Percentiles rank a stretch among this genome's conserved stretches.
Evolutionary conservation across 2,888 invertebrate species (phyloP).

Genomic region (Panorpa germanica): DNA sequence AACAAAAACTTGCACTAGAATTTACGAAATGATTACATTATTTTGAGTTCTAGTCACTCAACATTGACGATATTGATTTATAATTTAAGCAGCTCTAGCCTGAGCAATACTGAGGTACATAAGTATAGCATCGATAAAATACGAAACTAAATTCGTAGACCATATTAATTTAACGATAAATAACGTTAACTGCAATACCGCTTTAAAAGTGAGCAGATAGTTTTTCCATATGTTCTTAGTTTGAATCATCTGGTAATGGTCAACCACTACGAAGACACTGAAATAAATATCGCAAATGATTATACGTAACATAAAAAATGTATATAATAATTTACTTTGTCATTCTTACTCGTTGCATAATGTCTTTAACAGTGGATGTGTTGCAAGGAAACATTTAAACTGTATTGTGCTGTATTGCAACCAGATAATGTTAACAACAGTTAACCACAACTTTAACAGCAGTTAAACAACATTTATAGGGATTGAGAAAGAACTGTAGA

Average conservation of each 20-base stretch:
- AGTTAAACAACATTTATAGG: too few species aligned
- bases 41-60: constrained; percentile 74
- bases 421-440: constrained; percentile 70
- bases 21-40: too few species aligned
- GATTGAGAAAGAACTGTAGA: too few species aligned
- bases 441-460: too few species aligned
- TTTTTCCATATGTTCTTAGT: constrained; percentile 64
- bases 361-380: constrained; percentile 72
- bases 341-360: constrained; percentile 59
- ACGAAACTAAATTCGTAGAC: constrained; percentile 89
- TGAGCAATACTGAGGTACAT: constrained; percentile 56
- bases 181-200: constrained; percentile 76
- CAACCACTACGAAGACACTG: constrained; percentile 87
- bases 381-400: constrained; percentile 93
- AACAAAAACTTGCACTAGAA: constrained; percentile 78
- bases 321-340: constrained; percentile 1
- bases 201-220: constrained; percentile 72
- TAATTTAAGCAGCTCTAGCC: constrained; percentile 78
- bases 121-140: constrained; percentile 81
- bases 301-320: constrained; percentile 3
- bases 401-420: constrained; percentile 82
- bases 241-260: constrained; percentile 69
- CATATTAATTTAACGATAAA: too few species aligned
- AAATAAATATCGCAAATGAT: constrained; percentile 19
- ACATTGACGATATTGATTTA: constrained; percentile 75